Conservation (phyloP, 2,797 vertebrate genomes). For the Rallus crepitans region DNA sequence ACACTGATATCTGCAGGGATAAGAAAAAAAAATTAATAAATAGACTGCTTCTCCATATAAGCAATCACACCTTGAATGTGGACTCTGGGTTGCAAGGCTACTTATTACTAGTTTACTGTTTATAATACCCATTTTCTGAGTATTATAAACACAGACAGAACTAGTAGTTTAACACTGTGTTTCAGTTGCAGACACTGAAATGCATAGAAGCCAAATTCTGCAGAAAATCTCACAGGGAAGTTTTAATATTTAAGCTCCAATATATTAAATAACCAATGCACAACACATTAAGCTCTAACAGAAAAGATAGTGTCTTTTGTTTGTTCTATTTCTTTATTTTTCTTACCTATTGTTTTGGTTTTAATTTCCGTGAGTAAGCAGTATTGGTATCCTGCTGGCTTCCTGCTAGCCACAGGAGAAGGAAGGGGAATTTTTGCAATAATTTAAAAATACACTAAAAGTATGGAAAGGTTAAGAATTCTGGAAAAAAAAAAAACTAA, state of each 20-base stretch:
- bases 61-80: neutral
- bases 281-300: neutral
- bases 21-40: neutral
- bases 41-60: neutral
- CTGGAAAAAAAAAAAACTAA: neutral
- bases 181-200: neutral
- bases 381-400: slow-evolving; percentile 70
- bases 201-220: neutral
- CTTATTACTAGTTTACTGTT: neutral
- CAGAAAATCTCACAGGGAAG: neutral
- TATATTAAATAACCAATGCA: neutral
- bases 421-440: slow-evolving; percentile 65
- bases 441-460: slow-evolving; percentile 67
- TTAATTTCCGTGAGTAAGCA: slow-evolving; percentile 65
- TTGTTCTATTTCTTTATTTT: slow-evolving; percentile 69
- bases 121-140: neutral
- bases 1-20: rapidly evolving
- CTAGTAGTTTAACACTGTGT: neutral
- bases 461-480: slow-evolving; percentile 55
- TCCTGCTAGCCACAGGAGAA: slow-evolving; percentile 65
- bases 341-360: slow-evolving; percentile 68
- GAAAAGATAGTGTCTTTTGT: slow-evolving; percentile 19
- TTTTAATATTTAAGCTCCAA: neutral
- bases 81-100: neutral
- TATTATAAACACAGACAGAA: neutral